Base-by-base conservation (phyloP, 2,888 invertebrate species). In the Argyra leucocephala region DNA sequence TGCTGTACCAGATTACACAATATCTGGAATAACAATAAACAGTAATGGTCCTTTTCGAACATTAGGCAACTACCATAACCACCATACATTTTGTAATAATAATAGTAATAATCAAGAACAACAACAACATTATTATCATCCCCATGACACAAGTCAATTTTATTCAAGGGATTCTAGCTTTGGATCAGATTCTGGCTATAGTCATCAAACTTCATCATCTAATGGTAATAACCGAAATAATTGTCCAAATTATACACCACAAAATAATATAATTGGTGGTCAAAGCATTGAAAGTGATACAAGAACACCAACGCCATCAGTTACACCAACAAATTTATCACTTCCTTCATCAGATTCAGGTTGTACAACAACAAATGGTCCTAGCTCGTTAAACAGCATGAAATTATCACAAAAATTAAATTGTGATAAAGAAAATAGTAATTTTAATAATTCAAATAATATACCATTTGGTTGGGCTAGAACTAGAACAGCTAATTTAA, bases 181-280 rank as follows among this genome's bases (percentile, higher is more conserved):
- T 70, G 91, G 91, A 36, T 91, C 91, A 10, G 91, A 91, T 79
- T 91, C 91, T 61, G 91, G 91, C 12, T 91, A 91, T 79, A 91
- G 91, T 77, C 90, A 91, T 78, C 79, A 78, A 2, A 74, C 77
- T 37, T 78, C 78, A 4, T 76, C 77, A 18, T 61, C 24, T 22
- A n/a, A 26, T 61, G 31, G 61, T 26, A 26, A 31, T 21, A 61
- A 12, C 10, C 12, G 22, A 12, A 3, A 15, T 15, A 60, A 24
- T 23, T 15, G 60, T 15, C 60, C 18, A 7, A 60, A 60, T 24
- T 18, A 4, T n/a, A 26, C 3, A 10, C 18, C 1, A 22, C 7
- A n/a, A 26, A 61, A 61, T 26, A n/a, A 26, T n/a, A 23, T 10
- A 2, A 61, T 10, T 18, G 6, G n/a, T 61, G 18, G 24, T n/a